These are phyloP conservation scores for Gymnosoma rotundatum DNA, from an alignment of 2,888 invertebrate species.

Conservation along the genomic window DNA sequence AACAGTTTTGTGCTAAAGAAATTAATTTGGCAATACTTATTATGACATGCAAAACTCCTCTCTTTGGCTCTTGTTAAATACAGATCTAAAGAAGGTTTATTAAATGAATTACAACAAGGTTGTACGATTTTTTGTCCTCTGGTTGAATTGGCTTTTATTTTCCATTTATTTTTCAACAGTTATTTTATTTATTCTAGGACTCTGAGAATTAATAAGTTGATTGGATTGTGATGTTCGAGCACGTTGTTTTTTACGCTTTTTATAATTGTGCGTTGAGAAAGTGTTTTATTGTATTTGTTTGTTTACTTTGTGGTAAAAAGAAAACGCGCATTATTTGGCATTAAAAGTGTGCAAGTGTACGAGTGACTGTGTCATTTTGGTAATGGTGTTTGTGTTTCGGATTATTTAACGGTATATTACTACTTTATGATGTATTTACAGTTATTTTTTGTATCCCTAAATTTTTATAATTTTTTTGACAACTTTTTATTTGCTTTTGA, in stretches of 20 bases:
- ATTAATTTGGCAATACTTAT: too few species aligned
- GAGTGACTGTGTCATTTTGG: constrained; percentile 74
- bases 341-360: constrained; percentile 14
- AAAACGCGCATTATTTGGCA: constrained; percentile 1
- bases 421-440: constrained; percentile 76
- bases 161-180: constrained; percentile 26
- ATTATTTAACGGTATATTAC: constrained; percentile 80
- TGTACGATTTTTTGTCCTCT: constrained; percentile 19
- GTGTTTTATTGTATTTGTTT: constrained; percentile 29
- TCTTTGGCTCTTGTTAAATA: background rate
- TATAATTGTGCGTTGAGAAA: constrained; percentile 10
- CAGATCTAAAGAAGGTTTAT: constrained; percentile 17
- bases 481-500: constrained; percentile 11
- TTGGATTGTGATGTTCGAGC: constrained; percentile 53
- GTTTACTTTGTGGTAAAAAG: constrained; percentile 37
- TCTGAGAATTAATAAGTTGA: constrained; percentile 59
- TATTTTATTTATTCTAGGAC: constrained; percentile 21
- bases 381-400: constrained; percentile 79
- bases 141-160: constrained; percentile 14
- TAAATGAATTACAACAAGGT: constrained; percentile 42
- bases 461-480: background rate
- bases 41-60: background rate
- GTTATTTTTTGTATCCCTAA: constrained; percentile 31
- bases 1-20: too few species aligned
- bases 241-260: constrained; percentile 7